Base-by-base conservation (phyloP, 64 coral and sea anemone genomes). In the Stichodactyla mertensii region DNA sequence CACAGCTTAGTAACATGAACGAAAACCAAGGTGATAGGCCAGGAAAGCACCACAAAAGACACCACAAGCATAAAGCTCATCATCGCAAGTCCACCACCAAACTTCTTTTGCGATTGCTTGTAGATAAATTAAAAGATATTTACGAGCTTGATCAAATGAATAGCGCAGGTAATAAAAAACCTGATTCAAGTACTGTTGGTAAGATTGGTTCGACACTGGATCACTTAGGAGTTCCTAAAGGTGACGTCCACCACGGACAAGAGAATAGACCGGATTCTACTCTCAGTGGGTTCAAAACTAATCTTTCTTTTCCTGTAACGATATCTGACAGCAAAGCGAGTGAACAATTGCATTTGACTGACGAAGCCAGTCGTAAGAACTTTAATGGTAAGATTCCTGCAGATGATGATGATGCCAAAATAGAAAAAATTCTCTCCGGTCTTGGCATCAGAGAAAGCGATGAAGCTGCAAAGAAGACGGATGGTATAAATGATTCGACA, bases 111-210 rank as follows among this genome's bases (percentile, higher is more conserved):
- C 87, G 74, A 23, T 87, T 97, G 85, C 83, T 97, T 14, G 94
- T 97, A 54, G 94, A 97, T 70, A 97, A 97, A 57, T 69, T 97
- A 64, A 93, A 93, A 90, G 94, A 97, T 23, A 97, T 97, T 59
- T 97, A 97, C 69, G 91, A 97, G 82, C 85, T 97, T 55, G 94
- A 93, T 54, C 87, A 93, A 88, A 61, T 95, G 7, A 95, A 86
- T 52, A 45, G 36, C 36, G 88, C 84, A 67, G 78, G 83, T 11
- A 89, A 57, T 6, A 89, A 70, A 16, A 84, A 69, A 55, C 16
- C 80, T 27, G 84, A 93, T 78, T 93, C 94, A 4, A 85, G 84
- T 57, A 85, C 91, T 9, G 57, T 66, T 62, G 91, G 91, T 18
- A 97, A 90, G 57, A 92, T 92, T 59, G 87, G 82, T 51, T 84